Conservation (phyloP, 1,140 invertebrate genomes). For the Ostrea edulis region DNA sequence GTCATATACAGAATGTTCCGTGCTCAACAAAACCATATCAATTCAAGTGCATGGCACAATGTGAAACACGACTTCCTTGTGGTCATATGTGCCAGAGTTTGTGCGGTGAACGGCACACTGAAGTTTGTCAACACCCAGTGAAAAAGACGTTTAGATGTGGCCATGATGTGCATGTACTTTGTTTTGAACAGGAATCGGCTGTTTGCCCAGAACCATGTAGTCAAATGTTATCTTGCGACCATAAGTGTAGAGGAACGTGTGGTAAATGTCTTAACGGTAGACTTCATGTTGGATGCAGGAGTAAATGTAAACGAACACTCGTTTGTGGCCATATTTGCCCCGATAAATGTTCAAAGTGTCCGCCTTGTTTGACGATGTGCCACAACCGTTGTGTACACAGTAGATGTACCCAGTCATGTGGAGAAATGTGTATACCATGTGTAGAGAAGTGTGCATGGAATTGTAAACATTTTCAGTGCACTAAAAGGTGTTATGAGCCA, state of each 20-base stretch:
- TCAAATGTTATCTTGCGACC: slow-evolving; percentile 64
- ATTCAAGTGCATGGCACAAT: slow-evolving; percentile 60
- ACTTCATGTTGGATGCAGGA: slow-evolving; percentile 81
- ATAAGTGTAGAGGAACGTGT: slow-evolving; percentile 69
- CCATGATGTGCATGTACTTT: slow-evolving; percentile 70
- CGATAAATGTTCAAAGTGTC: slow-evolving; percentile 79
- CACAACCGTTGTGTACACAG: slow-evolving; percentile 82
- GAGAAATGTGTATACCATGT: slow-evolving; percentile 83
- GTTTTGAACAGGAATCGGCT: slow-evolving; percentile 58
- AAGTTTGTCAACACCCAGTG: slow-evolving; percentile 56
- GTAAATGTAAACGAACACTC: slow-evolving; percentile 72
- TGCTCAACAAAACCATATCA: slow-evolving; percentile 55
- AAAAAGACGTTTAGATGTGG: slow-evolving; percentile 73
- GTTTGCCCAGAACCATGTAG: slow-evolving; percentile 57
- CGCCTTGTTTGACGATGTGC: slow-evolving; percentile 83
- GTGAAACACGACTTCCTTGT: slow-evolving; percentile 77
- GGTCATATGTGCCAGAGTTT: slow-evolving; percentile 83
- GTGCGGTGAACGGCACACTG: slow-evolving; percentile 83
- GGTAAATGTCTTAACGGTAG: slow-evolving; percentile 82
- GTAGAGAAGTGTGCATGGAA: slow-evolving; percentile 79
- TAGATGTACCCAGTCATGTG: slow-evolving; percentile 82
- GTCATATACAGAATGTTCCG: slow-evolving; percentile 58
- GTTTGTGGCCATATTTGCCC: slow-evolving; percentile 78
- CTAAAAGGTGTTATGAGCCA: slow-evolving; percentile 82
- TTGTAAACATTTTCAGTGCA: slow-evolving; percentile 83